A percentile compares a stretch with the other conserved stretches of the same genome.
phyloP scores from a whole-genome alignment of 1,140 invertebrate genomes.

The Drosophila persimilis region DNA sequence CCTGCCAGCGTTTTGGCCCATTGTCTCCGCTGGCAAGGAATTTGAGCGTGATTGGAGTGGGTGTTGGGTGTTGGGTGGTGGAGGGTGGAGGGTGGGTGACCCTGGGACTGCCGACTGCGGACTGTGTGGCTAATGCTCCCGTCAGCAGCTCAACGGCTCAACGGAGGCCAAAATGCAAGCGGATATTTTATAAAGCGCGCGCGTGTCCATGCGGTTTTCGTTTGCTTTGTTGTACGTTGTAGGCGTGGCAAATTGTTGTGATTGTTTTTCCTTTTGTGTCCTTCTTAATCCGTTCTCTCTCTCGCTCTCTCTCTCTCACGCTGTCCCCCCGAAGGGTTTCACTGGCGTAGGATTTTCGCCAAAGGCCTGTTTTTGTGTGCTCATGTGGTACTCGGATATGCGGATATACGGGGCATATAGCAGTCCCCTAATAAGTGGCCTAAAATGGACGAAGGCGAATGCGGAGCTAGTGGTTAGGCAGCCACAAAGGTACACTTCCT shows the following conservation, averaged over 20 bases:
- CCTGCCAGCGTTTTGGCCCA: constrained; percentile 9
- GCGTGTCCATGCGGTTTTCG: constrained; percentile 71
- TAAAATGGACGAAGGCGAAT: too few species aligned
- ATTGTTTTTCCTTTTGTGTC: constrained; percentile 65
- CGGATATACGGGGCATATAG: too few species aligned
- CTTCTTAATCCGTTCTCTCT: not conserved
- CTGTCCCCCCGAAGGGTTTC: constrained; percentile 2
- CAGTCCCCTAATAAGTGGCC: too few species aligned
- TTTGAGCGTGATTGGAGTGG: not conserved
- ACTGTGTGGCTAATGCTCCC: constrained; percentile 38
- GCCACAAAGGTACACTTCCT: too few species aligned
- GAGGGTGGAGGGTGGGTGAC: constrained; percentile 10
- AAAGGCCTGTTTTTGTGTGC: too few species aligned
- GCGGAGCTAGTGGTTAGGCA: too few species aligned
- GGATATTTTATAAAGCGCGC: constrained; percentile 47
- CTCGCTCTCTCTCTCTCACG: too few species aligned
- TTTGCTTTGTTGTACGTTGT: constrained; percentile 29
- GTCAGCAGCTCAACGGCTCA: constrained; percentile 30
- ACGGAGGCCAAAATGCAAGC: constrained; percentile 1
- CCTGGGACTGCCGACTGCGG: not conserved
- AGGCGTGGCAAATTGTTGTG: constrained; percentile 80
- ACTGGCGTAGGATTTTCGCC: not conserved
- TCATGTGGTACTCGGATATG: too few species aligned
- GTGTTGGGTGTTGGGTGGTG: not conserved
- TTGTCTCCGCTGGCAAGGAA: constrained; percentile 23